A percentile compares a stretch with the other conserved stretches of the same genome.
These are phyloP conservation scores for Synanthedon vespiformis DNA, from an alignment of 2,888 invertebrate species.

Conservation along the genomic window DNA sequence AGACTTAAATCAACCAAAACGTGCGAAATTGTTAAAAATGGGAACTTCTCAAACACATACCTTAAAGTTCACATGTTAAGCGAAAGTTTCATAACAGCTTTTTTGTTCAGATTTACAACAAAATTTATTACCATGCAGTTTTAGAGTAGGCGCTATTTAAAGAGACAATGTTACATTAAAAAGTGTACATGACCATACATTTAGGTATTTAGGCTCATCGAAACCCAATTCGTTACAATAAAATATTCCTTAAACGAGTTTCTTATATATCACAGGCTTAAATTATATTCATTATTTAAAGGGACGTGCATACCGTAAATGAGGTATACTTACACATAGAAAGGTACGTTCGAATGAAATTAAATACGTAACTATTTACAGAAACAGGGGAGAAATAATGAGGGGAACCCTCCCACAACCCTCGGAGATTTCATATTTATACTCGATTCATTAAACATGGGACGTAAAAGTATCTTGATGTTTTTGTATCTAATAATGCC, in stretches of 20 bases:
- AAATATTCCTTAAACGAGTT: slow-evolving; percentile 51
- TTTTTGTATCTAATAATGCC: slow-evolving; percentile 4
- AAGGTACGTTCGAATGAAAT: slow-evolving; percentile 55
- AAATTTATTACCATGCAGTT: no score
- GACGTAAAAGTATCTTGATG: slow-evolving; percentile 12
- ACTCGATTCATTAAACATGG: slow-evolving; percentile 30
- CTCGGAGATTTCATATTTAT: slow-evolving; percentile 64
- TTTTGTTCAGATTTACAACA: no score
- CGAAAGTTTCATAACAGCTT: no score
- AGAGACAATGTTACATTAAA: no score
- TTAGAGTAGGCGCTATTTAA: no score
- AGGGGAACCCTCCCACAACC: slow-evolving; percentile 68
- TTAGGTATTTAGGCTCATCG: not conserved
- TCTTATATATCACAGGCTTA: slow-evolving; percentile 70
- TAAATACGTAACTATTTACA: slow-evolving; percentile 65
- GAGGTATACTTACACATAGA: slow-evolving; percentile 47
- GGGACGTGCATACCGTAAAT: slow-evolving; percentile 64
- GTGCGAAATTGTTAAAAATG: no score
- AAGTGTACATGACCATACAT: no score
- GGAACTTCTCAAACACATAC: no score
- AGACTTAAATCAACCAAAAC: no score
- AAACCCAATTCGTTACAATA: not conserved
- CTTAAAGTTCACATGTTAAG: no score
- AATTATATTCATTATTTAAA: slow-evolving; percentile 59
- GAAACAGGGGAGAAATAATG: slow-evolving; percentile 69